These are phyloP conservation scores for Silurus aristotelis DNA, from an alignment of 2,797 vertebrate species.

Conservation along the genomic window DNA sequence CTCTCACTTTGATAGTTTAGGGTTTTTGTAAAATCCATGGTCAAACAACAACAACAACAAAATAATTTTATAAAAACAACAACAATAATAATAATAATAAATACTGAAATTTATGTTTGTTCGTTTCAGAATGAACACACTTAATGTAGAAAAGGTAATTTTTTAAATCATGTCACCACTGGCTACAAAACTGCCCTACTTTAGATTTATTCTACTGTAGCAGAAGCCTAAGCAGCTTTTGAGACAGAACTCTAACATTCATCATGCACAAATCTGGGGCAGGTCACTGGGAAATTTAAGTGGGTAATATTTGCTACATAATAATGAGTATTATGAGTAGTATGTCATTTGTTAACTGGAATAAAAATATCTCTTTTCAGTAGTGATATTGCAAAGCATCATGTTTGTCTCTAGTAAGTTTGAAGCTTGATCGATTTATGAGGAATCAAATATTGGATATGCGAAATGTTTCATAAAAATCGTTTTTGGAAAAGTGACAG, in stretches of 20 bases:
- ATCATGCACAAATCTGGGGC: constrained; percentile 54
- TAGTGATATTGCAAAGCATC: background rate
- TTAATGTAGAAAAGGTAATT: background rate
- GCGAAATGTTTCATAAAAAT: background rate
- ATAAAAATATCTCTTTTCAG: background rate
- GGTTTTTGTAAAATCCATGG: background rate
- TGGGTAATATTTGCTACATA: constrained; percentile 1
- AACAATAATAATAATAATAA: background rate
- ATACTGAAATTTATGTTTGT: too few species aligned
- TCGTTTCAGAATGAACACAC: background rate
- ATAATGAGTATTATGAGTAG: constrained; percentile 29
- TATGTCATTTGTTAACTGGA: background rate
- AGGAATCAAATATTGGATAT: background rate
- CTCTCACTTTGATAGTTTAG: background rate
- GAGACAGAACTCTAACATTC: constrained; percentile 43
- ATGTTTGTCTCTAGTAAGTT: background rate
- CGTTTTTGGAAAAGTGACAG: background rate
- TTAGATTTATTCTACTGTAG: constrained; percentile 49
- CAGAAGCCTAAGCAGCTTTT: constrained; percentile 57
- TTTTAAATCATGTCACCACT: background rate
- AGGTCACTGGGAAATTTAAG: constrained; percentile 37
- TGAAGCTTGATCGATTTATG: background rate
- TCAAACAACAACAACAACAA: background rate
- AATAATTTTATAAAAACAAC: too few species aligned
- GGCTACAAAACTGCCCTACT: constrained; percentile 47